Conservation (phyloP, 2,888 invertebrate species). For the Sarcophaga variegata region DNA sequence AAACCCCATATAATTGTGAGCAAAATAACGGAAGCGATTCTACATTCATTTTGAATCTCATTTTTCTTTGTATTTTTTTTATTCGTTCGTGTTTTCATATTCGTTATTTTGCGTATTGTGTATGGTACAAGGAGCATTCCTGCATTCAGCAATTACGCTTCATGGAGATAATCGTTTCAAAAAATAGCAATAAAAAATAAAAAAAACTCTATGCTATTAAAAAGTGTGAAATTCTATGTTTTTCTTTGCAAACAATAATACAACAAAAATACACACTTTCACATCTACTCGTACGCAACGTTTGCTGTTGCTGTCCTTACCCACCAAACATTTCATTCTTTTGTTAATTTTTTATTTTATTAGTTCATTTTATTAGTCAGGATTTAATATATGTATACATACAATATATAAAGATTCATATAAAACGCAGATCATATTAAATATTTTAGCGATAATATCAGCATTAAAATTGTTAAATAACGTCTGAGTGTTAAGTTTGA, state of each 20-base stretch:
- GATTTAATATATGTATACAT: too few relatives aligned
- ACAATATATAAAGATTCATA: too few relatives aligned
- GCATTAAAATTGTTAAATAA: too few relatives aligned
- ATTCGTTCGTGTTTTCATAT: constrained; percentile 43
- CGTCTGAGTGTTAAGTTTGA: too few relatives aligned
- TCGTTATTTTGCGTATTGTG: constrained; percentile 48
- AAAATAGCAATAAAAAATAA: constrained; percentile 30
- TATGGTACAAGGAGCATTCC: constrained; percentile 35
- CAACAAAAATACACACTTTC: constrained; percentile 19
- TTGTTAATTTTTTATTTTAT: too few relatives aligned
- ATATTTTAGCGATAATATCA: too few relatives aligned
- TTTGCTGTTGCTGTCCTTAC: neutral
- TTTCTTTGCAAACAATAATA: constrained; percentile 44
- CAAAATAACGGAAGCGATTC: constrained; percentile 48
- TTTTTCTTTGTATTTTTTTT: neutral
- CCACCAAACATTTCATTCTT: neutral
- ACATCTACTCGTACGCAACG: neutral
- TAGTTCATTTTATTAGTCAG: too few relatives aligned
- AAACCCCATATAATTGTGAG: constrained; percentile 60
- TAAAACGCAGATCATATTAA: too few relatives aligned
- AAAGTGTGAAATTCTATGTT: constrained; percentile 62
- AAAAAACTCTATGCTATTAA: constrained; percentile 52
- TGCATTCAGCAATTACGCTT: constrained; percentile 64
- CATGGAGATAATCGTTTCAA: constrained; percentile 64
- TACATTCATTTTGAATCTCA: constrained; percentile 14